phyloP scores from a whole-genome alignment of 2,113 vertebrate species.

The Rattus rattus region DNA sequence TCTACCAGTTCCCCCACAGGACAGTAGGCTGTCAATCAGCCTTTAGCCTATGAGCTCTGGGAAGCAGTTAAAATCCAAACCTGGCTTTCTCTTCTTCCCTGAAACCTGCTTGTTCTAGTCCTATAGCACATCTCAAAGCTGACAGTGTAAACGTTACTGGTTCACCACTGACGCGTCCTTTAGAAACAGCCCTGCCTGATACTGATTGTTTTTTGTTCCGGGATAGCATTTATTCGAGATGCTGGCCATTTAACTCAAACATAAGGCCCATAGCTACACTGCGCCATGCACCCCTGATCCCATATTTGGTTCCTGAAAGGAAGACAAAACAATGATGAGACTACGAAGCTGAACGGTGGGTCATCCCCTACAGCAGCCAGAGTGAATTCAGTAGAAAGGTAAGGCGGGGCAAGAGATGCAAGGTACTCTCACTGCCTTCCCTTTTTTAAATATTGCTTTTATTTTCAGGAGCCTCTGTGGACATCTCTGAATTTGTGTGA shows the following conservation, averaged over 20 bases:
- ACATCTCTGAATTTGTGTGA: neutral
- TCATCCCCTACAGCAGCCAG: neutral
- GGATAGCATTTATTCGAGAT: neutral
- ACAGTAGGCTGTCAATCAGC: neutral
- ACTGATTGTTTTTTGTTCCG: neutral
- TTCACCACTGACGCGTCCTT: neutral
- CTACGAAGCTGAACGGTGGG: neutral
- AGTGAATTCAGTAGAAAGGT: neutral
- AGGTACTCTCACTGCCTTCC: neutral
- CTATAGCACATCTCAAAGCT: neutral
- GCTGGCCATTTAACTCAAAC: neutral
- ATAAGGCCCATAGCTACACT: neutral
- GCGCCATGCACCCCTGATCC: neutral
- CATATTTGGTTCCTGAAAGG: neutral
- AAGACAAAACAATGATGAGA: neutral
- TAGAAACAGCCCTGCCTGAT: neutral
- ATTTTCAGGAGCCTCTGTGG: neutral
- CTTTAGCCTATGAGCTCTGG: neutral
- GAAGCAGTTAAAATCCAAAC: neutral
- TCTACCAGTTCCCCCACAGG: neutral
- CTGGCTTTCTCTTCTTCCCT: neutral
- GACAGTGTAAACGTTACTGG: neutral
- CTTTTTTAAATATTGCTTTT: neutral
- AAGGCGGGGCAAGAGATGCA: neutral
- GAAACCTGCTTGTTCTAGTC: neutral